phyloP scores from a whole-genome alignment of 2,888 invertebrate genomes.

The Lasioglossum oenotherae region DNA sequence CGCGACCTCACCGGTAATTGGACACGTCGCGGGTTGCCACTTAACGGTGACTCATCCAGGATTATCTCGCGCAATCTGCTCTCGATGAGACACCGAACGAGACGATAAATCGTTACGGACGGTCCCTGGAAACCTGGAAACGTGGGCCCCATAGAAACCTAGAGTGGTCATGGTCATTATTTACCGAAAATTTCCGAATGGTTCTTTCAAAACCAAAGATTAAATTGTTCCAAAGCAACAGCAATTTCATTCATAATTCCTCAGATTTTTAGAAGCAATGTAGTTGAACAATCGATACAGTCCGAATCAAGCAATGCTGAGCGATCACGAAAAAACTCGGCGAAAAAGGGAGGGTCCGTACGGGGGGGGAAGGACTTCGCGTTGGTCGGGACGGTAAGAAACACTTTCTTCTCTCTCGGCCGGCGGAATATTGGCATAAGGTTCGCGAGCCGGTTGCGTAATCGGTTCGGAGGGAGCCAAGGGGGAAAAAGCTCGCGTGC shows the following conservation, averaged over 20 bases:
- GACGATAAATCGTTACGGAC: slow-evolving; percentile 47
- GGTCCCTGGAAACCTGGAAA: background rate
- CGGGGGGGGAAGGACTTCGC: slow-evolving; percentile 12
- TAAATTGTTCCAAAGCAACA: too few species aligned
- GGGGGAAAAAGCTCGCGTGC: slow-evolving; percentile 35
- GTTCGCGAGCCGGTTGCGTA: slow-evolving; percentile 62
- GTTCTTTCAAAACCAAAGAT: too few species aligned
- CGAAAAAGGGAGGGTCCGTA: background rate
- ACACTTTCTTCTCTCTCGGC: slow-evolving; percentile 44
- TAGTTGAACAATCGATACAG: too few species aligned
- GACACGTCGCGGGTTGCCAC: slow-evolving; percentile 66
- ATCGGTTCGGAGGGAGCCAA: slow-evolving; percentile 16
- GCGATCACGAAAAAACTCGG: background rate
- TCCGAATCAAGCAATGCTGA: too few species aligned
- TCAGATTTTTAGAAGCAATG: too few species aligned
- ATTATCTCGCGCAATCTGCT: slow-evolving; percentile 69
- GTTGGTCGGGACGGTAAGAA: slow-evolving; percentile 27
- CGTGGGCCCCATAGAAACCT: background rate
- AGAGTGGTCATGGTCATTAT: background rate
- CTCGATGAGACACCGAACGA: slow-evolving; percentile 56
- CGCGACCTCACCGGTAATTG: slow-evolving; percentile 73
- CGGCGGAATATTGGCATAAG: slow-evolving; percentile 59
- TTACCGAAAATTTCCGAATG: too few species aligned
- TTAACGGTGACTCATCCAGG: slow-evolving; percentile 71
- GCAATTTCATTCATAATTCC: too few species aligned